A percentile compares a stretch with the other conserved stretches of the same genome.
phyloP scores from a whole-genome alignment of 2,888 invertebrate genomes.

The Arrhopalites spinosus region DNA sequence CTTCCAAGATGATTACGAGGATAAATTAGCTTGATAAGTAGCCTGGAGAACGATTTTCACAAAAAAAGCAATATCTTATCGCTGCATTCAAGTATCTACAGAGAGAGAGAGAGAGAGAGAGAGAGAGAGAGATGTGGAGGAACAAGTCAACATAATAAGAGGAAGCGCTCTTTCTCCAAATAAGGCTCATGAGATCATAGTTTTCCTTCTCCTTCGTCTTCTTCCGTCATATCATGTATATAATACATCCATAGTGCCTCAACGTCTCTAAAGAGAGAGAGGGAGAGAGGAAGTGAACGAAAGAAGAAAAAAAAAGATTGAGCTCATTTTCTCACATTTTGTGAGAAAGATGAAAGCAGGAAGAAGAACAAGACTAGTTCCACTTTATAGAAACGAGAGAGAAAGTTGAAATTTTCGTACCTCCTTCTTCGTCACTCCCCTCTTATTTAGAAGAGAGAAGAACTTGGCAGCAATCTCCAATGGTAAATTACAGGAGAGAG shows the following conservation, averaged over 20 bases:
- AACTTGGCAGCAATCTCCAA: too few relatives aligned
- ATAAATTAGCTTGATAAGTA: slow-evolving; percentile 30
- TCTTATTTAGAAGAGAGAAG: too few relatives aligned
- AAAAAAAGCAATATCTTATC: slow-evolving; percentile 27
- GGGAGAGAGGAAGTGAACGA: too few relatives aligned
- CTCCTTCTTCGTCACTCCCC: too few relatives aligned
- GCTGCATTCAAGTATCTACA: slow-evolving; percentile 1
- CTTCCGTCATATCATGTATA: background rate
- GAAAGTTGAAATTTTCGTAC: background rate
- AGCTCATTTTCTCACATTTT: slow-evolving; percentile 1
- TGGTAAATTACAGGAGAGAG: background rate
- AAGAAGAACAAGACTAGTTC: too few relatives aligned
- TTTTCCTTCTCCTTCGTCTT: background rate
- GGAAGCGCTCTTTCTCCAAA: background rate
- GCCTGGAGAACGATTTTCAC: slow-evolving; percentile 17
- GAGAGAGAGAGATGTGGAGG: too few relatives aligned
- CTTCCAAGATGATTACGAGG: slow-evolving; percentile 28
- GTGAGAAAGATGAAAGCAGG: too few relatives aligned
- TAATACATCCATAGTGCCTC: too few relatives aligned
- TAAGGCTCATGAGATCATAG: slow-evolving; percentile 8
- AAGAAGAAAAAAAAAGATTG: background rate
- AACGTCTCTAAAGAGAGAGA: too few relatives aligned
- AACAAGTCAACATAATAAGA: slow-evolving; percentile 16
- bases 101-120: background rate
- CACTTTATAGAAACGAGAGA: background rate